Base-by-base conservation (phyloP, 1,140 invertebrate species). In the Saccostrea echinata region DNA sequence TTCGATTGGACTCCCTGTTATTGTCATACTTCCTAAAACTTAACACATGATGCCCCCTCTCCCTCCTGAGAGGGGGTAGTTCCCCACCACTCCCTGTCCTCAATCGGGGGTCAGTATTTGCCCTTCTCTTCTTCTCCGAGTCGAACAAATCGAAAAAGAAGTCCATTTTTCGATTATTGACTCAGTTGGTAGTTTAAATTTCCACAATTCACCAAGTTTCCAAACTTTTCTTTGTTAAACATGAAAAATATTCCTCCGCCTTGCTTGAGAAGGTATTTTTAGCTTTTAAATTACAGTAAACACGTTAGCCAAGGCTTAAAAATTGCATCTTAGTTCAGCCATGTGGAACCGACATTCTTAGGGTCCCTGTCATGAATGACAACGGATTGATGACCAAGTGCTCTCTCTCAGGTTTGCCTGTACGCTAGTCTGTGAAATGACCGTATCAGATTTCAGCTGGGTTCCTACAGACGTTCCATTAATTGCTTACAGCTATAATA, bases 71-170 rank as follows among this genome's bases (percentile, higher is more conserved):
- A 61, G 55, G 88, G 55, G 88, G 88, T 16, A 86, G 89, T 35
- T 87, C 88, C 35, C 86, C 86, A 55, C 90, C 87, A 85, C 86
- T 87, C 84, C 89, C 89, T 68, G 90, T 71, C 53, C 84, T 80
- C 35, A 33, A 53, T 84, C 89, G 24, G 43, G 84, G 55, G 61
- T 85, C 71, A 86, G 76, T 68, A 76, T 89, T 88, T 84, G 90
- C 88, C 71, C 88, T 89, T 33, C 91, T 86, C 85, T 91, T 91
- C 80, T 92, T 92, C 68, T 92, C 92, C 61, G 91, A 90, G 64
- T 92, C 91, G 57, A 92, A 92, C 86, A 92, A 86, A 43, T 92
- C 92, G 53, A 92, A 90, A 64, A 92, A 92, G 87, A 92, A 92
- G 86, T 92, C 91, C 92, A 92, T 92, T 84, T 76, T 30, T 76